Base-by-base conservation (phyloP, 2,113 vertebrate genomes). In the Addax nasomaculatus region DNA sequence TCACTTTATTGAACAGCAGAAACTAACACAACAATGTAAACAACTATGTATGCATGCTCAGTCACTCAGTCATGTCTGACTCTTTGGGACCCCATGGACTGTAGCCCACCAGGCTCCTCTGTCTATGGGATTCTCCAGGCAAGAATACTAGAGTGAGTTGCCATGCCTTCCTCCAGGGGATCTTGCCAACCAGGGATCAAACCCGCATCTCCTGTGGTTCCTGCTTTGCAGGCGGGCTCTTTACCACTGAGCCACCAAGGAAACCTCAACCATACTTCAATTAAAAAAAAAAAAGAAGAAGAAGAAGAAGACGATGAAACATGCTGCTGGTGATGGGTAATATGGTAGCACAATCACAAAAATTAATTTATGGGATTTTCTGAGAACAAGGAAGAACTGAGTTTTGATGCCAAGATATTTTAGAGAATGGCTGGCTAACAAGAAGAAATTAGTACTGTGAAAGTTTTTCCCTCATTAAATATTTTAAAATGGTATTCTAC, bases 221-320 rank as follows among this genome's bases (percentile, higher is more conserved):
- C 33, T 64, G 62, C 62, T n/a, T 17, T 64, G 62, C 15, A 64
- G 30, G 16, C 1, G 2, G 62, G 62, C 62, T 64, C 30, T 64
- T n/a, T n/a, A 64, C 30, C 62, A 64, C 62, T 17, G 33, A 64
- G 62, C 33, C 62, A n/a, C 62, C 1, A 0, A 64, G 15, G 62
- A n/a, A 64, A 64, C 15, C 15, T 64, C 62, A 64, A 64, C 30
- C n/a, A n/a, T 17, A 17, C 62, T 17, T 64, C 33, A 64, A n/a
- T 33, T 33, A 4, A 33, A n/a, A 64, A 64, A 33, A 62, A 62
- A 62, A 33, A 57, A 13, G 45, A 51, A 51, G 47, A 60, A 60
- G 0, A 58, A 27, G 0, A n/a, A 17, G 15, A 17, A 1, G 15
- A 64, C 0, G 62, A 64, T 0, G 3, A 89, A 93, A 80, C 45